Evolutionary conservation across 2,113 vertebrate species (phyloP).

Genomic region (Phaethornis superciliosus): DNA sequence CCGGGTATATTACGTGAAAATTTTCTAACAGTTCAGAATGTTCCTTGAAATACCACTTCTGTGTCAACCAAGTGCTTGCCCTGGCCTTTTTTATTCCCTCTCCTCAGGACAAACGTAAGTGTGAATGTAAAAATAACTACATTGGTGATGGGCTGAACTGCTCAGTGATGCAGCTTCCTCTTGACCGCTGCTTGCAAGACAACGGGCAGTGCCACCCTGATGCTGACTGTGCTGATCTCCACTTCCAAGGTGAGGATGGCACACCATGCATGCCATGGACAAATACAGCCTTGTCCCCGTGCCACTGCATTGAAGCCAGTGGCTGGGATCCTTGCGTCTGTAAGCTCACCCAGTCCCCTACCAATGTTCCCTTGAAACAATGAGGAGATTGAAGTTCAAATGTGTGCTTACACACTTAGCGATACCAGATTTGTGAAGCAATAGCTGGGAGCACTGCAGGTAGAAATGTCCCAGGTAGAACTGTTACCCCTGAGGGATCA

Average conservation of each 20-base stretch:
- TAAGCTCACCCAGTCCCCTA: background rate
- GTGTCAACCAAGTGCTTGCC: background rate
- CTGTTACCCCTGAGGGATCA: background rate
- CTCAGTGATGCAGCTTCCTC: slow-evolving; percentile 78
- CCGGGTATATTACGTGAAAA: background rate
- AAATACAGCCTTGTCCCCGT: background rate
- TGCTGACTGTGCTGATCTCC: slow-evolving; percentile 86
- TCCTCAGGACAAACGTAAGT: slow-evolving; percentile 83
- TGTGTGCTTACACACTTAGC: accelerated
- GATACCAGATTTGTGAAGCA: background rate
- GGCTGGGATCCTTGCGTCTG: background rate
- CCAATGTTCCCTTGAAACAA: background rate
- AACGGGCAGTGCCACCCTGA: slow-evolving; percentile 87
- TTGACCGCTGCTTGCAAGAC: slow-evolving; percentile 89
- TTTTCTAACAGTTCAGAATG: background rate
- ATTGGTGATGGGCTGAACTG: slow-evolving; percentile 88
- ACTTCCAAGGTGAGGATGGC: slow-evolving; percentile 85
- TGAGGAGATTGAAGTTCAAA: background rate
- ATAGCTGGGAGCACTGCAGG: too few species aligned
- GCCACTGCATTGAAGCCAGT: background rate
- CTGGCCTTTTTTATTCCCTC: background rate
- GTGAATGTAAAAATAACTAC: slow-evolving; percentile 86
- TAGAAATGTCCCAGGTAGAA: background rate
- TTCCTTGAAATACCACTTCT: background rate
- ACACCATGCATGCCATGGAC: accelerated